Evolutionary conservation across 1,140 invertebrate species (phyloP).

Genomic region (Pogonus chalceus): DNA sequence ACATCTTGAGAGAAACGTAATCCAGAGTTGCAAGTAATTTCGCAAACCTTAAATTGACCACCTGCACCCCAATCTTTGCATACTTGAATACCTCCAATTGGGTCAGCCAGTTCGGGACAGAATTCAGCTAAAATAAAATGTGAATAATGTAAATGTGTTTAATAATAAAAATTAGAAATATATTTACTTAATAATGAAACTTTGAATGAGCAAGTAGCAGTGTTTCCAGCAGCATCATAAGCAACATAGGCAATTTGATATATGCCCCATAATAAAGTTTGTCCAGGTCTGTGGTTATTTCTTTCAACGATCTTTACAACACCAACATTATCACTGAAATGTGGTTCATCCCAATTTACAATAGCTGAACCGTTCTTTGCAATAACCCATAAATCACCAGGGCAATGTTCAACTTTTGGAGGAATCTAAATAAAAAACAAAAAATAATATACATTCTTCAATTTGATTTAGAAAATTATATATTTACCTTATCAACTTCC

Average conservation of each 20-base stretch:
- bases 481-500: slow-evolving; percentile 71
- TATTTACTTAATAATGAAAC: slow-evolving; percentile 80
- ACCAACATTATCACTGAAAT: slow-evolving; percentile 80
- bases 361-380: slow-evolving; percentile 83
- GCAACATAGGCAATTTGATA: slow-evolving; percentile 92
- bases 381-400: slow-evolving; percentile 88
- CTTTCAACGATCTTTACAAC: slow-evolving; percentile 71
- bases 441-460: slow-evolving; percentile 3
- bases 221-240: slow-evolving; percentile 81
- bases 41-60: slow-evolving; percentile 88
- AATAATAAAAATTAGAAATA: slow-evolving; percentile 3
- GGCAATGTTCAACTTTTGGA: slow-evolving; percentile 80
- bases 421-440: slow-evolving; percentile 53
- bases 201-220: slow-evolving; percentile 86
- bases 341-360: slow-evolving; percentile 90
- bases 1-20: slow-evolving; percentile 82
- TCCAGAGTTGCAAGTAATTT: slow-evolving; percentile 77
- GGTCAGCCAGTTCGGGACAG: slow-evolving; percentile 77
- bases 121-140: slow-evolving; percentile 62
- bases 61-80: slow-evolving; percentile 94
- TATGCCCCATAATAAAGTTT: slow-evolving; percentile 84
- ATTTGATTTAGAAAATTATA: slow-evolving; percentile 1
- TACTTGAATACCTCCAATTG: slow-evolving; percentile 77
- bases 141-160: slow-evolving; percentile 17
- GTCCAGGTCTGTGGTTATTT: slow-evolving; percentile 79